phyloP scores from a whole-genome alignment of 1,140 invertebrate species.

The Amyelois transitella region DNA sequence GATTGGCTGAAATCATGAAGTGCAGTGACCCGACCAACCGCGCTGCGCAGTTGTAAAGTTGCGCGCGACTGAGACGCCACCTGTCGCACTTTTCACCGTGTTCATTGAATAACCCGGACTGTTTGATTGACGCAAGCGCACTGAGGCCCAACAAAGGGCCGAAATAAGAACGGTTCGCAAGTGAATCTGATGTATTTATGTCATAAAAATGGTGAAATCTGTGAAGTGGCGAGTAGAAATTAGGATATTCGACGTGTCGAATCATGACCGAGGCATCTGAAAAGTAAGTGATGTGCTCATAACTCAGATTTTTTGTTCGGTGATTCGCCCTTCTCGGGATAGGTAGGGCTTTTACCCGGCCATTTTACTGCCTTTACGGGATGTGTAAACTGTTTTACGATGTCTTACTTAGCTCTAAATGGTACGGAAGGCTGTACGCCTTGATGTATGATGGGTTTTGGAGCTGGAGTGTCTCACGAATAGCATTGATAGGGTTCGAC shows the following conservation, averaged over 20 bases:
- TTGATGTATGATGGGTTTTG: constrained; percentile 3
- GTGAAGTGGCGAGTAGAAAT: constrained; percentile 79
- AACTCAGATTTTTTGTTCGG: constrained; percentile 41
- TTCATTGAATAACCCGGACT: constrained; percentile 70
- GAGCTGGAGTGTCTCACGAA: constrained; percentile 8
- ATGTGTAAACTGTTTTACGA: constrained; percentile 37
- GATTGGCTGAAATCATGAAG: constrained; percentile 41
- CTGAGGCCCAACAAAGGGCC: constrained; percentile 71
- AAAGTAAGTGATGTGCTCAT: constrained; percentile 76
- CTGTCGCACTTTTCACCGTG: constrained; percentile 50
- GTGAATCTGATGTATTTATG: constrained; percentile 79
- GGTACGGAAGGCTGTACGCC: neutral
- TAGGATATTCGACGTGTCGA: constrained; percentile 81
- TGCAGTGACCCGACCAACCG: constrained; percentile 33
- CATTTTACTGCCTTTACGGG: constrained; percentile 58
- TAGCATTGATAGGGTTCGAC: constrained; percentile 34
- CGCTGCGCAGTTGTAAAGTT: constrained; percentile 19
- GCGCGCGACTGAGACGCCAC: constrained; percentile 55
- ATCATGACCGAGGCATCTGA: constrained; percentile 85
- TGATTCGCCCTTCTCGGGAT: constrained; percentile 53
- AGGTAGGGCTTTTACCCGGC: constrained; percentile 68
- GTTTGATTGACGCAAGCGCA: constrained; percentile 68
- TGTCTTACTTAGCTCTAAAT: constrained; percentile 15
- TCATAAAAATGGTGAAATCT: constrained; percentile 81
- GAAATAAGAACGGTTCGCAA: constrained; percentile 65